Base-by-base conservation (phyloP, 2,888 invertebrate species). In the Mythimna lalbum region DNA sequence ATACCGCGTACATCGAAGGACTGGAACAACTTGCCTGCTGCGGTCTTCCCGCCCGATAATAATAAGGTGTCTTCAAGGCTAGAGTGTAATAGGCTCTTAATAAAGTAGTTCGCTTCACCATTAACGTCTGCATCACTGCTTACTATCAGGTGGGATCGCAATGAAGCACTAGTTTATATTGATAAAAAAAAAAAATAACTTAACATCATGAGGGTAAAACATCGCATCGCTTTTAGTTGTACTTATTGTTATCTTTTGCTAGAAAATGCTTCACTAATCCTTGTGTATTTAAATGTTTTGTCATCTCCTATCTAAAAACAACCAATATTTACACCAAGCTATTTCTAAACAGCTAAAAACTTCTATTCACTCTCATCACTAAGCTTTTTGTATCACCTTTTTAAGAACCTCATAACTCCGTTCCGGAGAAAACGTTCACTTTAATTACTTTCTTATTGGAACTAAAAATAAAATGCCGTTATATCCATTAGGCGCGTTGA, bases 401-500 rank as follows among this genome's bases (percentile, higher is more conserved):
- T 80, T 75, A 82, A 74, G 68, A 76, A 69, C 69, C 73, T 73
- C 80, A 63, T 83, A 84, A 78, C 75, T 85, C 71, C 64, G 64
- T 66, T 21, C 68, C 27, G 57, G 33, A 67, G 81, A 73, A 77
- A 83, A 79, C 68, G 85, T 84, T 83, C 66, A 68, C 60, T 82
- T 83, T 84, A 83, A 84, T 83, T 84, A 85, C 80, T 76, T 69
- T 78, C 76, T 69, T 71, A 76, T 81, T 79, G 83, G 68, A 82
- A 80, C 79, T 83, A 83, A 83, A 84, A 85, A 85, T 85, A 83
- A 85, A 78, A 72, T 70, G 61, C 76, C 78, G 82, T 89, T 76
- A 72, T 77, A 78, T 89, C 90, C 91, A 92, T 91, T 92, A 92
- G 85, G 63, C 76, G 69, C 82, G 88, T 86, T 91, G 93, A 90